Evolutionary conservation across 2,113 vertebrate species (phyloP), one percentile per base, ranked within the genome.

Genomic region (Oryzias melastigma): DNA sequence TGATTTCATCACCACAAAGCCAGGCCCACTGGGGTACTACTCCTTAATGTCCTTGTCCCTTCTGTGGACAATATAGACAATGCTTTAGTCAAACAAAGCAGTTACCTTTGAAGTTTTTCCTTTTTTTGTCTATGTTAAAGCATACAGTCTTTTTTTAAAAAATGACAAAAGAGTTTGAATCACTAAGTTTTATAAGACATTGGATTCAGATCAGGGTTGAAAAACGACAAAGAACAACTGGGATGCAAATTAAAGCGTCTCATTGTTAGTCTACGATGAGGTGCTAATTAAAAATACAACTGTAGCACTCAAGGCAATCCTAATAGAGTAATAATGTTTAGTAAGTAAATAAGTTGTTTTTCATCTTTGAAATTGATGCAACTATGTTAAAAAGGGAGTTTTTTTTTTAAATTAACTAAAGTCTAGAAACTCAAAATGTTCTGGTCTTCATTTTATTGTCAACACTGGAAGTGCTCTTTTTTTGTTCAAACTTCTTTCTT

Each of bases 1-100:
- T 79, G 83, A 86, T 89, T 85, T 81, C 69, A 76, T 83, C 83
- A 76, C 54, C 65, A 83, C 15, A 24, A 52, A 70, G 69, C 58
- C 49, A 27, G 57, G 54, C 53, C 75, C 83, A 61, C 52, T 1
- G 22, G 72, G 76, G 76, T 12, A 61, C 47, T 60, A 35, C 17
- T 54, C 1, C 58, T 55, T 61, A 46, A 58, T 71, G 73, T 78
- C 75, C 67, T 81, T 74, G 66, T 68, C 58, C 51, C 17, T 27
- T 40, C 53, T 49, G 46, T 64, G 40, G 29, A 20, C 62, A 12
- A 17, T 53, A 58, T 51, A 65, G 47, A 24, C 16, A 43, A 25
- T 2, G 19, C 48, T 57, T 13, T 14, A 41, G 55, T 69, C 65
- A 62, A 67, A 62, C 22, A 4, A 44, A 49, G 50, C 52, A 35